Evolutionary conservation across 2,797 vertebrate genomes (phyloP), one percentile per base, ranked within the genome.

Genomic region (Pipistrellus kuhlii): DNA sequence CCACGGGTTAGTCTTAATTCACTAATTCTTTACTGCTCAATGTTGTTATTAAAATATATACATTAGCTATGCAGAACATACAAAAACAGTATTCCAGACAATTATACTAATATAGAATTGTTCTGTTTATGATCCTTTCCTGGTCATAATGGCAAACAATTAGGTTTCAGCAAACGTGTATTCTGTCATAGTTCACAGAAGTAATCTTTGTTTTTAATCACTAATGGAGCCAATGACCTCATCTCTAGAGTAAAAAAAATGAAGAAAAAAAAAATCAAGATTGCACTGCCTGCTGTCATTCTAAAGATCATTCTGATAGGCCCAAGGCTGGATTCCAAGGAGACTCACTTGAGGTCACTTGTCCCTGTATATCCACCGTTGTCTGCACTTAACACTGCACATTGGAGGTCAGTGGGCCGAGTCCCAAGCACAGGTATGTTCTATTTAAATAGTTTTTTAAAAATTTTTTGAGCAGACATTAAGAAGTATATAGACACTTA

Each of bases 261-360:
- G 13, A 51, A n/a, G 6, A 69, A 76, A 81, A 25, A 87, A 76
- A 93, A 32, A 90, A 38, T 18, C n/a, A 92, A 15, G 23, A 64
- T 92, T 71, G 51, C 11, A 41, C 57, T 59, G 84, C 69, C 17
- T 85, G 12, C 91, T 89, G 15, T 73, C n/a, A 62, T 89, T 86
- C 51, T 78, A 66, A n/a, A 64, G 41, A 46, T 46, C 59, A 14
- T 82, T 64, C 59, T 15, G 57, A n/a, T 9, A 82, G 80, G 6
- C 30, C 41, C 46, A 93, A 62, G 71, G 38, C 51, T 84, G 25
- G 32, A 44, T 25, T 68, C 46, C 32, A 71, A 62, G 32, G 27
- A 66, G 32, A 32, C 32, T 15, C 23, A 38, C 4, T 53, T 41
- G 25, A 51, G 48, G 41, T 62, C 17, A 2, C 6, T 68, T 21